Conservation (phyloP, 2,888 invertebrate species). For the Euzophera pinguis region DNA sequence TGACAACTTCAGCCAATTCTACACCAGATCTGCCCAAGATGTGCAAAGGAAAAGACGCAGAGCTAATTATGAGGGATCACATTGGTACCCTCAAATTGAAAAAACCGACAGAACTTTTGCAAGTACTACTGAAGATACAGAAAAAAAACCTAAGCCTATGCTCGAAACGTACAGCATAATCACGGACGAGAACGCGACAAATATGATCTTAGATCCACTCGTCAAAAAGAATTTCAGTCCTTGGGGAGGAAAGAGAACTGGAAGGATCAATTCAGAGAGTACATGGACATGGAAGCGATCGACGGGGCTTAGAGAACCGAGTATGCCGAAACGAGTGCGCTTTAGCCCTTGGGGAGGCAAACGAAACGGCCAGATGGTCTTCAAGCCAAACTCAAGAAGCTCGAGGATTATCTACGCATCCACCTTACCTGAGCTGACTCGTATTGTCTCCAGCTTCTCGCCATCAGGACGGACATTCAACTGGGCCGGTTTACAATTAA, state of each 20-base stretch:
- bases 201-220: constrained; percentile 26
- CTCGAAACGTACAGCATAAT: constrained; percentile 28
- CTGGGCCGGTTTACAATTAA: constrained; percentile 52
- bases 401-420: constrained; percentile 60
- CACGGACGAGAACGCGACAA: constrained; percentile 39
- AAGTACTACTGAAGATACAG: constrained; percentile 12
- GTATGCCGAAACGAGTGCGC: constrained; percentile 69
- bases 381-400: constrained; percentile 53
- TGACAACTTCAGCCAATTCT: constrained; percentile 27
- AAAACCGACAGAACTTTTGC: background rate
- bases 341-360: constrained; percentile 75
- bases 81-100: constrained; percentile 41
- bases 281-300: constrained; percentile 69
- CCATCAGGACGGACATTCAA: constrained; percentile 42
- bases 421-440: constrained; percentile 56
- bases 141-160: constrained; percentile 27
- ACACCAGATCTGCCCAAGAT: constrained; percentile 28
- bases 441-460: constrained; percentile 54
- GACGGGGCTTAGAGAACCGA: constrained; percentile 52
- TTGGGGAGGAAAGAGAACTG: constrained; percentile 64
- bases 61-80: constrained; percentile 29
- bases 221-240: constrained; percentile 67
- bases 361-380: constrained; percentile 61
- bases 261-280: constrained; percentile 36
- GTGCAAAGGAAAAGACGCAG: constrained; percentile 33